Conservation (phyloP, 2,888 invertebrate species). For the Euplagia quadripunctaria region DNA sequence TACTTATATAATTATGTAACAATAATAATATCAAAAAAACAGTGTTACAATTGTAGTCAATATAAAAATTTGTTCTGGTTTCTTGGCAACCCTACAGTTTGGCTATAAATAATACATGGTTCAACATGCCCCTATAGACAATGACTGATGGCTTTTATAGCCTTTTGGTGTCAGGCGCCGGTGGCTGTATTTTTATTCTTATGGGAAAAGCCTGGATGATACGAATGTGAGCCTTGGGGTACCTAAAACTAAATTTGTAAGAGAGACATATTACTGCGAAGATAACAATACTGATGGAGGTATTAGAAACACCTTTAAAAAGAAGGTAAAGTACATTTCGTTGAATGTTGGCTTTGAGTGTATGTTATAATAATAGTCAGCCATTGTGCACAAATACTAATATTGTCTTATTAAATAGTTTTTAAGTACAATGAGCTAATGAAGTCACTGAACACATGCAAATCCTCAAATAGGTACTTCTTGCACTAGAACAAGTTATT, state of each 20-base stretch:
- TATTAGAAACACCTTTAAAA: not conserved
- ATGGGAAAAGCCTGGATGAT: constrained; percentile 16
- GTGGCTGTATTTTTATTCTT: constrained; percentile 21
- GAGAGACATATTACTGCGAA: constrained; percentile 1
- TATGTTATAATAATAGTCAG: no score
- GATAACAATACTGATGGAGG: not conserved
- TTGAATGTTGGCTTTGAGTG: no score
- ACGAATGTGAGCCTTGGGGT: constrained; percentile 14
- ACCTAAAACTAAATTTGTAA: constrained; percentile 4
- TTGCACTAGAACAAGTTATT: no score
- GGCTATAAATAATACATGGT: constrained; percentile 63
- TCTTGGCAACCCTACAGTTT: constrained; percentile 12
- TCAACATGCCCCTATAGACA: constrained; percentile 52
- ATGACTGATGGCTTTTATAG: constrained; percentile 63
- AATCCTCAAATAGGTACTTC: no score
- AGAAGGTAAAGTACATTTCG: not conserved
- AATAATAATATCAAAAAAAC: no score
- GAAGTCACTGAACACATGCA: no score
- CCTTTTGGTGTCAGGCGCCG: constrained; percentile 46
- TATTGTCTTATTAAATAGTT: no score
- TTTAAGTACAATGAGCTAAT: no score
- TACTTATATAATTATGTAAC: no score
- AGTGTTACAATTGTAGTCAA: no score
- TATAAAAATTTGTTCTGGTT: no score
- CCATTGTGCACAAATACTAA: no score